Base-by-base conservation (phyloP, 2,113 vertebrate species). In the Stigmatopora nigra region DNA sequence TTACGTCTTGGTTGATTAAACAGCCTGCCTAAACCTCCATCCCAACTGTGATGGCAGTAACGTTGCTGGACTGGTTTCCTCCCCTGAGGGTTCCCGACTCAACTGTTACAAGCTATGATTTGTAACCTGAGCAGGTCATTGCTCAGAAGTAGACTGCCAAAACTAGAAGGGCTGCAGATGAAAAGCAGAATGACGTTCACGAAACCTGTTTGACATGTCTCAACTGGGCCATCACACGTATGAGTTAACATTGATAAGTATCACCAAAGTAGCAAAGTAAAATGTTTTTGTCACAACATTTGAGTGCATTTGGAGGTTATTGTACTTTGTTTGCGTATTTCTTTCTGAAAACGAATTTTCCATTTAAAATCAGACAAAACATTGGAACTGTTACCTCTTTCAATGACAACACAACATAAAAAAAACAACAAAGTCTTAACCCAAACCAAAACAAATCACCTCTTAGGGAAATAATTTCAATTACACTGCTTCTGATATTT, bases 41-140 rank as follows among this genome's bases (percentile, higher is more conserved):
- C 63, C 47, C 35, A 25, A 20, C 25, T 44, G 14, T 15, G 59
- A 61, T 20, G 59, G 2, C 31, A n/a, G 7, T 57, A 17, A 75
- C 65, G 63, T 64, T 19, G 75, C 61, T 47, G 15, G 71, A 76
- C 86, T 6, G 58, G 84, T 82, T 67, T 72, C 70, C 56, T 58
- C 51, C 64, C 65, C 59, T 13, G 0, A 61, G 77, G 63, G 63
- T 61, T 45, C 48, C 62, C 17, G 65, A 84, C 14, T 84, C 82
- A 82, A 63, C 44, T 13, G 56, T 67, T 19, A 48, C 35, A 15
- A 10, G 69, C 59, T 25, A 17, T 22, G 25, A 69, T 65, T n/a
- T 8, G 60, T 22, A 44, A 46, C 16, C 5, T 6, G 60, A 61
- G 60, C 19, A 45, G 35, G 17, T 36, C 7, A 0, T 59, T 7